Percentiles rank a stretch among this genome's conserved stretches.
Evolutionary conservation across 2,888 invertebrate species (phyloP).

Genomic region (Drosophila ustulata): DNA sequence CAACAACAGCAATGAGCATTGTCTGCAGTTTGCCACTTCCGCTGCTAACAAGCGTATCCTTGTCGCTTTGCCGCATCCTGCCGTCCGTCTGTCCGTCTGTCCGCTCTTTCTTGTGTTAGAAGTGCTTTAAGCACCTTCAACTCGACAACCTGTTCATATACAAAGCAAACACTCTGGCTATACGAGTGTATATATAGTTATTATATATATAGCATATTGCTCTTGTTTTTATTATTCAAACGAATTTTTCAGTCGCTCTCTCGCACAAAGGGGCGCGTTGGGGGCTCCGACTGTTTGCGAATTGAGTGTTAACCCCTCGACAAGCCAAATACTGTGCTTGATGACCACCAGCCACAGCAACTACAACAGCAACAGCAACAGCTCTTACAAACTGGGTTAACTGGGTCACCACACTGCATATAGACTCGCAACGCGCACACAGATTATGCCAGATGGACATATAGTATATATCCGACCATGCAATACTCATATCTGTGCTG

Average conservation of each 20-base stretch:
- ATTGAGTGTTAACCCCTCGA: constrained; percentile 72
- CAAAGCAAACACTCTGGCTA: constrained; percentile 1
- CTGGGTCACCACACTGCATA: constrained; percentile 46
- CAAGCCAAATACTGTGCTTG: constrained; percentile 21
- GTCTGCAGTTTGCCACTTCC: constrained; percentile 62
- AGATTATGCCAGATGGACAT: constrained; percentile 34
- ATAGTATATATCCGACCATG: background rate
- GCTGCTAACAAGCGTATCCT: constrained; percentile 73
- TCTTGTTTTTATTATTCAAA: constrained; percentile 32
- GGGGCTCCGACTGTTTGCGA: constrained; percentile 48
- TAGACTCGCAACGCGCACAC: background rate
- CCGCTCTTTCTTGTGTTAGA: background rate
- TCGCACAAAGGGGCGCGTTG: constrained; percentile 35
- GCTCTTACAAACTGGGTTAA: constrained; percentile 42
- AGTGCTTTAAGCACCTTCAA: constrained; percentile 36
- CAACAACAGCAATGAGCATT: constrained; percentile 36
- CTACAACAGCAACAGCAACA: constrained; percentile 2
- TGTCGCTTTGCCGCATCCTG: constrained; percentile 22
- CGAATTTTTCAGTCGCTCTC: constrained; percentile 25
- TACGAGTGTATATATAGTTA: background rate
- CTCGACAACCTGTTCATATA: constrained; percentile 44
- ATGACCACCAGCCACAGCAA: constrained; percentile 43
- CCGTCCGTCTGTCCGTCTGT: background rate
- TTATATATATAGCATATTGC: constrained; percentile 2
- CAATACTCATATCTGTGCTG: constrained; percentile 23